Base-by-base conservation (phyloP, 2,113 vertebrate genomes). In the Rousettus leschenaultii region DNA sequence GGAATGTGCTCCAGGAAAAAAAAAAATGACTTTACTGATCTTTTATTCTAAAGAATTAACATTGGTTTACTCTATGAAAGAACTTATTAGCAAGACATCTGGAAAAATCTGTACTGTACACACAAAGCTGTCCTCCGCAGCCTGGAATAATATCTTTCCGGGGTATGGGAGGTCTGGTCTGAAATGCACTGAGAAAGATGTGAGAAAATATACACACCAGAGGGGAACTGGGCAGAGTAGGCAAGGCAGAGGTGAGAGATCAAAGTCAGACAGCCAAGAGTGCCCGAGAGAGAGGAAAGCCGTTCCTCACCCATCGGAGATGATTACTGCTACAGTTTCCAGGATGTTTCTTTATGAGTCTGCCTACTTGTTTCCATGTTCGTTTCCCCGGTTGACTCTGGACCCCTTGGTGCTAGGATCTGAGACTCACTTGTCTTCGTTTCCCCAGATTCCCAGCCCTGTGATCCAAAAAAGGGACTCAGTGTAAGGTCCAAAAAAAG, bases 41-140 rank as follows among this genome's bases (percentile, higher is more conserved):
- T 59, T 88, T 92, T 87, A 6, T 48, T 94, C 92, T 91, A 77
- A 91, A 95, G 88, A 94, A 94, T 94, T 86, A 79, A 21, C 68
- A 65, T 38, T 74, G 84, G 77, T 96, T 89, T 95, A 51, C 59
- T 92, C 48, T 63, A 26, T 1, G 14, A 88, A 89, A 78, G 43
- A 75, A 71, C 35, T 92, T 6, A 9, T 15, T 65, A 95, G 33
- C 24, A 61, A 88, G 71, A 86, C 66, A 68, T 80, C 66, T 78
- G 78, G 91, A 94, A 94, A 75, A 78, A 7, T 70, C 55, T 28
- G 7, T 51, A 8, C n/a, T 55, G 2, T 40, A 30, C 10, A 33
- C 80, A 88, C 1, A 19, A 65, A 87, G 5, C 55, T 87, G 38
- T 51, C 55, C 24, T 78, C 40, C 7, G 53, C 24, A 26, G 38